Conservation (phyloP, 2,888 invertebrate species). For the Macrophya alboannulata region DNA sequence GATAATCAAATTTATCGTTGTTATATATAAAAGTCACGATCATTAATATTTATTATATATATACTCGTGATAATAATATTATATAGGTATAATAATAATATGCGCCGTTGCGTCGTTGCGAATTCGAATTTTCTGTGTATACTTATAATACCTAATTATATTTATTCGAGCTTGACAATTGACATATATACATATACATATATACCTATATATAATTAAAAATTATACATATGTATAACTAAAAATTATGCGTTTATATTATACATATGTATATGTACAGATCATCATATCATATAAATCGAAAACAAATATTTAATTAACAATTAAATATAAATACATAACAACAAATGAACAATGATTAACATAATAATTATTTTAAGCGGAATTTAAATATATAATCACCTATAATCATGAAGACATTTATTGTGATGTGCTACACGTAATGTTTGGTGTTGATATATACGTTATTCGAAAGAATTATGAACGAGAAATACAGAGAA, state of each 20-base stretch:
- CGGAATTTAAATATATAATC: too few relatives aligned
- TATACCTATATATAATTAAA: too few relatives aligned
- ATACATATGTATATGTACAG: neutral
- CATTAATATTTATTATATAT: neutral
- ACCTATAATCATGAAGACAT: too few relatives aligned
- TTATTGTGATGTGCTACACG: constrained; percentile 1
- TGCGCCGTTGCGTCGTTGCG: too few relatives aligned
- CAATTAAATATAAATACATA: neutral
- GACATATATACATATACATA: too few relatives aligned
- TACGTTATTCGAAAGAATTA: neutral
- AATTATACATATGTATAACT: neutral
- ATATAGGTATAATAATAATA: too few relatives aligned
- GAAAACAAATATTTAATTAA: too few relatives aligned
- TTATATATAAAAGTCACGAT: constrained; percentile 14
- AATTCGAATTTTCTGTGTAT: too few relatives aligned
- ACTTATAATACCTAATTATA: too few relatives aligned
- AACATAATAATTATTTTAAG: neutral
- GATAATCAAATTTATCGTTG: neutral
- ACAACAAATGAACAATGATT: neutral
- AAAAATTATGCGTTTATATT: neutral
- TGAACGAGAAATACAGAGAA: neutral
- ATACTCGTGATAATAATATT: too few relatives aligned
- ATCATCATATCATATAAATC: too few relatives aligned
- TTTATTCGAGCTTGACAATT: too few relatives aligned
- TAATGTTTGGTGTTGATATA: neutral